Conservation (phyloP, 2,113 vertebrate species). For the Mellivora capensis region DNA sequence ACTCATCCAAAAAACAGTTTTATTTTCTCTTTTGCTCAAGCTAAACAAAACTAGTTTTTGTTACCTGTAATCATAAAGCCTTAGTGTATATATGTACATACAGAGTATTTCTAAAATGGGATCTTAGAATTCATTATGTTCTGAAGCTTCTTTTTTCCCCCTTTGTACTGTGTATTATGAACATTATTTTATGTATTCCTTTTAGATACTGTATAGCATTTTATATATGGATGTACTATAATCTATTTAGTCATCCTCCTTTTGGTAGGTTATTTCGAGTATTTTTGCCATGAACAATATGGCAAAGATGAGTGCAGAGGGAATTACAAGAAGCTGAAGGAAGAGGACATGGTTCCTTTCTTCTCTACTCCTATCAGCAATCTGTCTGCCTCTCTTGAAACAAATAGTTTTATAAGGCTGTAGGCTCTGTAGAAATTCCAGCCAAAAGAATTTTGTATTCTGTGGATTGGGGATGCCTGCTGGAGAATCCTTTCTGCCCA, state of each 20-base stretch:
- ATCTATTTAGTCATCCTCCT: not conserved
- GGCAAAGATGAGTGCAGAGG: not conserved
- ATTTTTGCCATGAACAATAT: not conserved
- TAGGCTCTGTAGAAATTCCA: not conserved
- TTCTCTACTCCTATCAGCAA: not conserved
- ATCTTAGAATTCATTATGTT: not conserved
- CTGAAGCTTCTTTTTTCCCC: not conserved
- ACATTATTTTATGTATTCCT: not conserved
- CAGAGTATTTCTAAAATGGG: not conserved
- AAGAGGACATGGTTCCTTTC: not conserved
- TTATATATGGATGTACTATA: not conserved
- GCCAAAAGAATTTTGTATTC: not conserved
- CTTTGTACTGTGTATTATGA: not conserved
- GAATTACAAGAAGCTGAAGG: not conserved
- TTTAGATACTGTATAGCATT: not conserved
- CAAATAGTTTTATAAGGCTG: not conserved
- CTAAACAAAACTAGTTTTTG: not conserved
- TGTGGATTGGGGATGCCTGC: not conserved
- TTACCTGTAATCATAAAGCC: not conserved
- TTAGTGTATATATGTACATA: not conserved
- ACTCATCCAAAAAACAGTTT: not conserved
- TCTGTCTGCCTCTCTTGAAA: not conserved
- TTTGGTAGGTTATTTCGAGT: not conserved
- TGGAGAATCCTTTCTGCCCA: not conserved
- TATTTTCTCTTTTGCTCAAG: not conserved